phyloP scores from a whole-genome alignment of 1,140 invertebrate genomes.

The Drosophila athabasca region DNA sequence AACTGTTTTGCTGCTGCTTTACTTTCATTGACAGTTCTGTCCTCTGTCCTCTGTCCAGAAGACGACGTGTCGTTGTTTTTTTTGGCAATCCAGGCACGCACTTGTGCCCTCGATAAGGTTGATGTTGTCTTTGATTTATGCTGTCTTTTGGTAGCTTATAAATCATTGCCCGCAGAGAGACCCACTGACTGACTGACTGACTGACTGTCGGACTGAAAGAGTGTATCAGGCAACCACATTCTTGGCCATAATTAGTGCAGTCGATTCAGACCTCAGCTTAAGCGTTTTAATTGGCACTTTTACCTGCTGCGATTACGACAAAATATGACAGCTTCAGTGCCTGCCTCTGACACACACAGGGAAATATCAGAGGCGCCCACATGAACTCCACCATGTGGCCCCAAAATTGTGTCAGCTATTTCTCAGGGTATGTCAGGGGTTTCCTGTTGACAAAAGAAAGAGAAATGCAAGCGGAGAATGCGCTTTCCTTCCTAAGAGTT shows the following conservation, averaged over 20 bases:
- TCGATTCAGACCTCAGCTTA: conserved; percentile 30
- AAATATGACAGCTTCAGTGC: conserved; percentile 66
- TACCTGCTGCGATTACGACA: conserved; percentile 60
- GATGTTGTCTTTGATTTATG: conserved; percentile 66
- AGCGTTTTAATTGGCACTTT: conserved; percentile 77
- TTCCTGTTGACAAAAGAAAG: background rate
- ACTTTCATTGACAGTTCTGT: conserved; percentile 77
- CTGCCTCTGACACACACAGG: background rate
- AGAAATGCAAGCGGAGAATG: background rate
- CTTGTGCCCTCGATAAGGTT: conserved; percentile 77
- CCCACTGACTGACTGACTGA: conserved; percentile 47
- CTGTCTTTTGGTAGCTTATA: conserved; percentile 58
- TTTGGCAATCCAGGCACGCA: conserved; percentile 72
- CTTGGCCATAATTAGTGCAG: conserved; percentile 63
- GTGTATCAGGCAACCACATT: conserved; percentile 37
- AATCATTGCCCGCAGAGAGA: conserved; percentile 44
- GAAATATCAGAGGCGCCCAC: too few relatives aligned
- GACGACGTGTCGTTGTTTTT: background rate
- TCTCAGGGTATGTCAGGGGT: background rate
- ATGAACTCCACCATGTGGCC: too few relatives aligned
- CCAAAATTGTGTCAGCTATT: conserved; percentile 22
- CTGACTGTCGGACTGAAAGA: conserved; percentile 40
- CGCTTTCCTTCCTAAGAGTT: too few relatives aligned
- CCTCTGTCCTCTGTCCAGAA: conserved; percentile 30
- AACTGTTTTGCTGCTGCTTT: conserved; percentile 66